Evolutionary conservation across 2,113 vertebrate genomes (phyloP), one percentile per base, ranked within the genome.

Genomic region (Eclectus roratus): DNA sequence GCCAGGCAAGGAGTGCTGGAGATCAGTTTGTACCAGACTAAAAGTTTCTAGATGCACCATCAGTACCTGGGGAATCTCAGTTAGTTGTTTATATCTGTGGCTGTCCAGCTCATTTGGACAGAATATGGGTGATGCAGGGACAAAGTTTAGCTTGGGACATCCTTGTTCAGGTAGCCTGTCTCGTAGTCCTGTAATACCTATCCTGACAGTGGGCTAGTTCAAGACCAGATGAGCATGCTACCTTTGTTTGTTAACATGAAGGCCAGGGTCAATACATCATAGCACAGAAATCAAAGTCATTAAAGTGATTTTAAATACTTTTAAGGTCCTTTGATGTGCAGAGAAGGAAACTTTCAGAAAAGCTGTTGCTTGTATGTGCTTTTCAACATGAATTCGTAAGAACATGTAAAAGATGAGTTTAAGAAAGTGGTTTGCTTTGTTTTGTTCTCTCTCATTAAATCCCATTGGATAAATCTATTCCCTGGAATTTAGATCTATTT

Each of bases 201-300:
- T 56, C 44, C n/a, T 84, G 50, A 25, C 8, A 37, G 17, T 10
- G 27, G n/a, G 27, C 11, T 47, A 61, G 12, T 41, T 52, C 49
- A 77, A 78, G 37, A 10, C 3, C 33, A 31, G 52, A 79, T 31
- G 15, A 77, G 4, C 44, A 79, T 0, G 0, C 8, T 81, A 31
- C 31, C 15, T 74, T 39, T 49, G 4, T n/a, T 78, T 35, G 11
- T 53, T 44, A 74, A 43, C 16, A 21, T 11, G 39, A 64, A 60
- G 35, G 5, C 13, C 55, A 52, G 18, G 13, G 8, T 55, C 4
- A 17, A 65, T 60, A 37, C 28, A 58, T 21, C 61, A 15, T 4
- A 37, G 17, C 17, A 53, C 25, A n/a, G 46, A 81, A 84, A 46
- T 10, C 7, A 29, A 69, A 80, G 44, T 11, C 5, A 50, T 31